Conservation (phyloP, 1,140 invertebrate species). For the Ips typographus region DNA sequence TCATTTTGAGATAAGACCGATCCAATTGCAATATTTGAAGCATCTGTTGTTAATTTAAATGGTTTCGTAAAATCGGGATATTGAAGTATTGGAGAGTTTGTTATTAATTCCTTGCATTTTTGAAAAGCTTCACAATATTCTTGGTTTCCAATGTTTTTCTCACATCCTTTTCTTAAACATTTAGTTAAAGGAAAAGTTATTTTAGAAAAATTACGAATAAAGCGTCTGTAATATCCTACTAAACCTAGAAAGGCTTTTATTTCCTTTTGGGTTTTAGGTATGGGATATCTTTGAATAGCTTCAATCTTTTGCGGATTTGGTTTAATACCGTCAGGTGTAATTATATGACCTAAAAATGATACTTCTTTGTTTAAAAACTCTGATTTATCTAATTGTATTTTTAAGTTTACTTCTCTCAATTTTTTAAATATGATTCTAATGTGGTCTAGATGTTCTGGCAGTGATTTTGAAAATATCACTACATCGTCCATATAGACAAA, state of each 20-base stretch:
- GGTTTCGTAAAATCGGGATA: constrained; percentile 45
- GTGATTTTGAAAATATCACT: not conserved
- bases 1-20: constrained; percentile 48
- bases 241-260: constrained; percentile 37
- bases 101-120: constrained; percentile 43
- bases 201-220: constrained; percentile 36
- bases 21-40: constrained; percentile 48
- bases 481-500: constrained; percentile 43
- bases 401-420: constrained; percentile 7
- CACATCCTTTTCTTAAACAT: constrained; percentile 44
- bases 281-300: constrained; percentile 25
- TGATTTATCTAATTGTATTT: constrained; percentile 38
- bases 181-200: constrained; percentile 15
- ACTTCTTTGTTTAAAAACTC: constrained; percentile 43
- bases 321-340: constrained; percentile 30
- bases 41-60: constrained; percentile 52
- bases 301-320: constrained; percentile 30
- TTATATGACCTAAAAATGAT: constrained; percentile 31
- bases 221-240: constrained; percentile 35
- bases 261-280: constrained; percentile 23
- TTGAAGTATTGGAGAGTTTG: constrained; percentile 45
- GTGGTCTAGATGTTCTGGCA: constrained; percentile 41
- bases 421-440: constrained; percentile 38
- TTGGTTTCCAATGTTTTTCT: not conserved
- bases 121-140: constrained; percentile 39